Conservation (phyloP, 2,888 invertebrate genomes). For the Hydraecia micacea region DNA sequence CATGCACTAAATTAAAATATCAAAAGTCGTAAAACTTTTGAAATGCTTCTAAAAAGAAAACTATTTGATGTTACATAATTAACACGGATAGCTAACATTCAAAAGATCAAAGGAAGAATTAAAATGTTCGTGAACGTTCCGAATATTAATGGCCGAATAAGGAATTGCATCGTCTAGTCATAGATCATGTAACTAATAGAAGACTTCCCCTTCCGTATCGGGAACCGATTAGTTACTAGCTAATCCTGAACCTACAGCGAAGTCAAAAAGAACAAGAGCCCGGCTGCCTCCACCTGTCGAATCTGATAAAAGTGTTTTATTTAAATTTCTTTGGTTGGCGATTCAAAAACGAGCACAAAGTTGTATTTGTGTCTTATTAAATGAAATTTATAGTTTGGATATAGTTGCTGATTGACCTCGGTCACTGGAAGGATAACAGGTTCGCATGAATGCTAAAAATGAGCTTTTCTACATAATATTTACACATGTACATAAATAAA, state of each 20-base stretch:
- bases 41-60: constrained; percentile 52
- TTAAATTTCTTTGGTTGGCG: constrained; percentile 88
- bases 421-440: constrained; percentile 86
- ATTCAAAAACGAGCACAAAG: constrained; percentile 87
- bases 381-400: constrained; percentile 89
- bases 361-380: constrained; percentile 90
- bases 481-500: constrained; percentile 64
- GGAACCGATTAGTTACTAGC: constrained; percentile 86
- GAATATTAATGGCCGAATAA: constrained; percentile 53
- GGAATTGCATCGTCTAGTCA: constrained; percentile 64
- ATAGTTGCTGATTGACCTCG: constrained; percentile 89
- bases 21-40: constrained; percentile 44
- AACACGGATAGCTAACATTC: constrained; percentile 42
- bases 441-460: constrained; percentile 83
- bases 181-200: constrained; percentile 75
- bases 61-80: constrained; percentile 57
- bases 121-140: constrained; percentile 52
- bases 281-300: constrained; percentile 88
- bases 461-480: constrained; percentile 72
- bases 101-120: constrained; percentile 60
- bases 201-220: constrained; percentile 83
- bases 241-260: constrained; percentile 90
- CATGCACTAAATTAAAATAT: constrained; percentile 26
- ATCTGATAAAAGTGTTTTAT: constrained; percentile 90
- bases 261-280: constrained; percentile 83